These are phyloP conservation scores for Drosophila paulistorum DNA, from an alignment of 1,140 invertebrate species.

Conservation along the genomic window DNA sequence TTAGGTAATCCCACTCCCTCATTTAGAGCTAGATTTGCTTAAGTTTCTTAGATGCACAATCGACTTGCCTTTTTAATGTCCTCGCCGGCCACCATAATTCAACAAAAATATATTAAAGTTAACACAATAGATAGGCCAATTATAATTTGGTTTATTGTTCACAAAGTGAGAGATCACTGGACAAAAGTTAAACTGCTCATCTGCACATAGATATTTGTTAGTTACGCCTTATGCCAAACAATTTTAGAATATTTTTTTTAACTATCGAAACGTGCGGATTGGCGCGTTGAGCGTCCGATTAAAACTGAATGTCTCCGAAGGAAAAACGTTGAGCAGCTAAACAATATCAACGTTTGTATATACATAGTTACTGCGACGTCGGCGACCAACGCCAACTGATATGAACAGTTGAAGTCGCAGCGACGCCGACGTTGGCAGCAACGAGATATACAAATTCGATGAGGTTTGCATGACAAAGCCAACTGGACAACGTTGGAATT, in stretches of 20 bases:
- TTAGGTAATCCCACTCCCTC: no score
- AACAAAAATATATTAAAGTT: not conserved
- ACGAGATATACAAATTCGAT: slow-evolving; percentile 28
- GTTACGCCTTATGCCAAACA: slow-evolving; percentile 8
- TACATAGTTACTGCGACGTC: slow-evolving; percentile 29
- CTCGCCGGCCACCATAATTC: slow-evolving; percentile 63
- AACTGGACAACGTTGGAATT: slow-evolving; percentile 9
- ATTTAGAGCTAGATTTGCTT: no score
- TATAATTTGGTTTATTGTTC: slow-evolving; percentile 1
- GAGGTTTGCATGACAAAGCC: slow-evolving; percentile 7
- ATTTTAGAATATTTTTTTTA: slow-evolving; percentile 15
- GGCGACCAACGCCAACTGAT: slow-evolving; percentile 35
- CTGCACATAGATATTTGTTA: slow-evolving; percentile 10
- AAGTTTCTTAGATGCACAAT: not conserved
- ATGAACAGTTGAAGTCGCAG: slow-evolving; percentile 24
- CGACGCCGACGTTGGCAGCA: slow-evolving; percentile 10
- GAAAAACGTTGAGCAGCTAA: slow-evolving; percentile 70
- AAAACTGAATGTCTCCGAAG: slow-evolving; percentile 70
- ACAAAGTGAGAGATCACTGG: not conserved
- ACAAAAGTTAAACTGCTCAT: not conserved
- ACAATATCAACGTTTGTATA: slow-evolving; percentile 46
- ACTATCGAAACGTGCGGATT: slow-evolving; percentile 61
- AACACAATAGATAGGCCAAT: slow-evolving; percentile 1
- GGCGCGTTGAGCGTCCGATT: slow-evolving; percentile 52
- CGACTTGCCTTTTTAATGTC: slow-evolving; percentile 60